These are phyloP conservation scores for Dendropsophus ebraccatus DNA, from an alignment of 2,113 vertebrate species.

Conservation along the genomic window DNA sequence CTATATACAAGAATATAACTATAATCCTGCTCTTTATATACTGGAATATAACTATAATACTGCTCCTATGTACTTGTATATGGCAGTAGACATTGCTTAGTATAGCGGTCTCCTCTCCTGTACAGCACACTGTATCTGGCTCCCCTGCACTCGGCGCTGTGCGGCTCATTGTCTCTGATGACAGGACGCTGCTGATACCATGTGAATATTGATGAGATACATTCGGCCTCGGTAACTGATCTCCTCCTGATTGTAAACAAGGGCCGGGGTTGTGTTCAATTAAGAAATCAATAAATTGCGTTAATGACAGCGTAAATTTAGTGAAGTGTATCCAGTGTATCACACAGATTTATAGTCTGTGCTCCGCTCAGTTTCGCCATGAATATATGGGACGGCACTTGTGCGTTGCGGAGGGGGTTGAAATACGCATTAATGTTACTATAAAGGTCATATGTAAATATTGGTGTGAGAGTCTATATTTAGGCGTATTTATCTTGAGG, in stretches of 20 bases:
- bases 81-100: background rate
- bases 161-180: background rate
- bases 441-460: background rate
- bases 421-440: background rate
- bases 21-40: background rate
- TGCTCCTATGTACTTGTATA: background rate
- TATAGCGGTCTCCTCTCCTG: background rate
- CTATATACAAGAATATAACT: too few relatives aligned
- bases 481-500: background rate
- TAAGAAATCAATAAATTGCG: conserved; percentile 29
- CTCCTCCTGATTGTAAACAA: background rate
- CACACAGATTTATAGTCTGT: background rate
- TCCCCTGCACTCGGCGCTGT: too few relatives aligned
- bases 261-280: background rate
- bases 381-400: background rate
- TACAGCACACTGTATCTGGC: too few relatives aligned
- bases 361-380: background rate
- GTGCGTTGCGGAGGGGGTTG: background rate
- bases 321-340: conserved; percentile 9
- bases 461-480: background rate
- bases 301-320: conserved; percentile 14
- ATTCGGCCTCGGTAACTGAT: background rate
- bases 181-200: background rate
- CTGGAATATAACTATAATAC: background rate
- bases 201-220: conserved; percentile 3